These are phyloP conservation scores for Neopelma chrysocephalum DNA, from an alignment of 2,797 vertebrate species.

Conservation along the genomic window DNA sequence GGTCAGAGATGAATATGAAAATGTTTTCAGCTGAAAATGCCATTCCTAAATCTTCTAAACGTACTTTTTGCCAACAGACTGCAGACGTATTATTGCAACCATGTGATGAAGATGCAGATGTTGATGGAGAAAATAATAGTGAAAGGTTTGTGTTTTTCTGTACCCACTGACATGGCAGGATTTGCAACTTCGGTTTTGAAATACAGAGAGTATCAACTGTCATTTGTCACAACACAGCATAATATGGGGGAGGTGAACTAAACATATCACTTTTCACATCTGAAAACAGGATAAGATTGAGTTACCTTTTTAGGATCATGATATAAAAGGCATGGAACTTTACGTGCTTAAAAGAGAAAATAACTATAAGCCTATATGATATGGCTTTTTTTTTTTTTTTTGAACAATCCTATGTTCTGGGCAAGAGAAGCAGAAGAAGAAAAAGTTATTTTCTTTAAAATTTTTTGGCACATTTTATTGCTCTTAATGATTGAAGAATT, in stretches of 20 bases:
- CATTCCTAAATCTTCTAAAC: neutral
- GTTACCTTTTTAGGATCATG: neutral
- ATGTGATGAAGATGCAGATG: constrained; percentile 83
- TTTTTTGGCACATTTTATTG: neutral
- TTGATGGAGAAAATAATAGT: constrained; percentile 82
- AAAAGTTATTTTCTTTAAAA: neutral
- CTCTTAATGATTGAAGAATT: neutral
- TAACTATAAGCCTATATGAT: neutral
- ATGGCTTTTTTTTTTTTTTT: neutral
- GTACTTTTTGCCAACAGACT: constrained; percentile 60
- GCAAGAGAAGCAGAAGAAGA: neutral
- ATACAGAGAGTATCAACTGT: neutral
- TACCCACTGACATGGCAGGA: neutral
- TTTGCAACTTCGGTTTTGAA: neutral
- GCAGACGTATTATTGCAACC: constrained; percentile 79
- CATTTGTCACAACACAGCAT: neutral
- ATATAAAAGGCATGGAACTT: neutral
- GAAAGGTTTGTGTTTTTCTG: constrained; percentile 79
- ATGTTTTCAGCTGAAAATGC: neutral
- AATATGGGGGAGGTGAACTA: neutral
- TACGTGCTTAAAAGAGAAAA: neutral
- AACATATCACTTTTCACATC: neutral
- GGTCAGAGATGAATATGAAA: neutral
- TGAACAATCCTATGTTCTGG: neutral
- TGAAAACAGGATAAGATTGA: neutral